A percentile compares a stretch with the other conserved stretches of the same genome.
phyloP scores from a whole-genome alignment of 1,140 invertebrate genomes.

The Leptopilina boulardi region DNA sequence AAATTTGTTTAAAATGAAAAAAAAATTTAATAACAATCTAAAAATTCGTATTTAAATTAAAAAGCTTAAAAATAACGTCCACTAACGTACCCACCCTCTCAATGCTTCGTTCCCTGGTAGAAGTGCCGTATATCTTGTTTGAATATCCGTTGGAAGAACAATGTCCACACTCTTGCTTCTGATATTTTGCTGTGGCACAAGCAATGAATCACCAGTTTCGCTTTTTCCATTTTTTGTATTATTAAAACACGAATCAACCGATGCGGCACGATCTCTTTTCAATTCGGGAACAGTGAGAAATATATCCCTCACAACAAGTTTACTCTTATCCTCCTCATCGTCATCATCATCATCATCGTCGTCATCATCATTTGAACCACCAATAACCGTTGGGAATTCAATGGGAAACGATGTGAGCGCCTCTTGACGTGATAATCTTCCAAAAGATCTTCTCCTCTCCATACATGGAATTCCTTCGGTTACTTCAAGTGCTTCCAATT shows the following conservation, averaged over 20 bases:
- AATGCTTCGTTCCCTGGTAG: conserved; percentile 64
- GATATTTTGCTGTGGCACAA: conserved; percentile 82
- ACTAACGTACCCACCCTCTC: conserved; percentile 71
- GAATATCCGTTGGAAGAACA: conserved; percentile 90
- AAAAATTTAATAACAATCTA: background rate
- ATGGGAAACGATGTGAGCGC: conserved; percentile 82
- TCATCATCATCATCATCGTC: conserved; percentile 71
- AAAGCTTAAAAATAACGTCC: background rate
- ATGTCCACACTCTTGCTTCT: conserved; percentile 94
- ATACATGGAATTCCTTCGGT: conserved; percentile 57
- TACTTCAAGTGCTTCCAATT: conserved; percentile 50
- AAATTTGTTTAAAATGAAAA: no score
- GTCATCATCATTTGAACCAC: conserved; percentile 53
- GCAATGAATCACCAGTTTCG: conserved; percentile 80
- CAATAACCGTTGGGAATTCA: conserved; percentile 79
- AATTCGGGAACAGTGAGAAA: conserved; percentile 89
- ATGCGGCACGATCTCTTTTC: conserved; percentile 88
- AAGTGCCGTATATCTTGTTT: conserved; percentile 88
- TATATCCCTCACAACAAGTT: conserved; percentile 81
- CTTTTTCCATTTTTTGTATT: conserved; percentile 85
- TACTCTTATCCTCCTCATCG: conserved; percentile 56
- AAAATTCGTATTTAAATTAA: background rate
- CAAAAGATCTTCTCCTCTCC: conserved; percentile 69
- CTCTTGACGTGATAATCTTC: conserved; percentile 83
- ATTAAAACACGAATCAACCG: conserved; percentile 87